Conservation (phyloP, 2,113 vertebrate genomes). For the Pungitius pungitius region DNA sequence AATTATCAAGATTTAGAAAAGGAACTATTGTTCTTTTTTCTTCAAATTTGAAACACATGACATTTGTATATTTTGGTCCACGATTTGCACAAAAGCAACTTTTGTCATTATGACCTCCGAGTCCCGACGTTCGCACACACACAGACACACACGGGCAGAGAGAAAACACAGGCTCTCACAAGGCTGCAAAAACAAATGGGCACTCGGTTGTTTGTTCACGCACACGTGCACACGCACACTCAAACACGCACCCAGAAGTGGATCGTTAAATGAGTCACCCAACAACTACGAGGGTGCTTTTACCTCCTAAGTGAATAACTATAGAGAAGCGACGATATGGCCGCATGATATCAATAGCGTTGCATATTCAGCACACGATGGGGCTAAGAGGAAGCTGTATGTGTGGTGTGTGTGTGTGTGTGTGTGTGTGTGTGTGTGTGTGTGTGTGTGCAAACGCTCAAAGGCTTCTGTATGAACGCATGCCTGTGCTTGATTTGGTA, state of each 20-base stretch:
- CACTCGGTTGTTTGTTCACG: constrained; percentile 27
- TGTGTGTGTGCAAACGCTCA: constrained; percentile 3
- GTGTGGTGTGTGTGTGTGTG: constrained; percentile 17
- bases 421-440: constrained; percentile 20
- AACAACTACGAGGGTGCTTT: constrained; percentile 49
- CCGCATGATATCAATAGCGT: constrained; percentile 47
- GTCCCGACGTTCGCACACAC: neutral
- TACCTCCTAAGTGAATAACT: constrained; percentile 54
- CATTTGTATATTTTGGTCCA: neutral
- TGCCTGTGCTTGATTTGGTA: constrained; percentile 45
- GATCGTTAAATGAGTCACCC: constrained; percentile 49
- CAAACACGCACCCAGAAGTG: constrained; percentile 9
- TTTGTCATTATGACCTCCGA: constrained; percentile 14
- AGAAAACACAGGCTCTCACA: constrained; percentile 43
- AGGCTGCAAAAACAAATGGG: constrained; percentile 56
- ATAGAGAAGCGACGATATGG: constrained; percentile 40
- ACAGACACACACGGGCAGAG: neutral
- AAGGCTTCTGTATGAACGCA: constrained; percentile 1
- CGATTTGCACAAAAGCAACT: neutral
- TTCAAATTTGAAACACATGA: neutral
- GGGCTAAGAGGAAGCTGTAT: constrained; percentile 25
- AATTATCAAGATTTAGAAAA: neutral
- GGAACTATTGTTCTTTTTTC: neutral
- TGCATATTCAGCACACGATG: constrained; percentile 46
- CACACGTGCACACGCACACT: constrained; percentile 1